Percentiles rank a stretch among this genome's conserved stretches.
Conservation (phyloP, 2,888 invertebrate genomes). For the Cryptosula pallasiana region DNA sequence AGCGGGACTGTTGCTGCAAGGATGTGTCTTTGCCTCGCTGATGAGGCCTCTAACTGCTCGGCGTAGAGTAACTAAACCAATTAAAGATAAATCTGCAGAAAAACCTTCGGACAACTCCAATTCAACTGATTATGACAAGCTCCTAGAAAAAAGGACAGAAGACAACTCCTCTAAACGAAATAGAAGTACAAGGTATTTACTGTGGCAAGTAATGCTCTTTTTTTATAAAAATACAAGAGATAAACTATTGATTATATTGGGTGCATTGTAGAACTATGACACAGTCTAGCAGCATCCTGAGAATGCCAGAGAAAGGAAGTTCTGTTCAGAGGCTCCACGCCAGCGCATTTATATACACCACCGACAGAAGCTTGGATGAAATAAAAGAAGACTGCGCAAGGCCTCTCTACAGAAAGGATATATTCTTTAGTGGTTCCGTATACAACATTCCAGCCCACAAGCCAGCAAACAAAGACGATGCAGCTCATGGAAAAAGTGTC, state of each 20-base stretch:
- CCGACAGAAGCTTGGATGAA: neutral
- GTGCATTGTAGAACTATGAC: neutral
- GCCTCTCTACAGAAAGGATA: slow-evolving; percentile 89
- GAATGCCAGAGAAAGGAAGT: neutral
- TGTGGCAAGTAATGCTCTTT: no score
- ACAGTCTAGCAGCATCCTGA: neutral
- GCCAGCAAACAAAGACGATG: neutral
- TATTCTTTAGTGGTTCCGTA: slow-evolving; percentile 94
- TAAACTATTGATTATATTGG: no score
- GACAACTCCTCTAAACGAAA: neutral
- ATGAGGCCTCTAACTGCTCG: slow-evolving; percentile 8
- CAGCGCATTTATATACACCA: slow-evolving; percentile 11
- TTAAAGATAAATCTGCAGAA: neutral
- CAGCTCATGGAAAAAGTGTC: neutral
- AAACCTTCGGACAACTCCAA: no score
- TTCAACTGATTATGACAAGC: neutral
- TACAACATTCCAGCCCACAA: slow-evolving; percentile 65
- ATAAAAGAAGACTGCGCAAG: slow-evolving; percentile 52
- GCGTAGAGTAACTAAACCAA: neutral
- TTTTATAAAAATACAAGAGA: no score
- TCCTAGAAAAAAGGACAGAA: neutral
- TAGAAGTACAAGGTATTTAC: neutral
- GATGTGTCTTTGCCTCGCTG: neutral
- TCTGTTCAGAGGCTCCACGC: slow-evolving; percentile 1
- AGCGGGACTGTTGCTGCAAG: slow-evolving; percentile 9